Evolutionary conservation across 2,888 invertebrate species (phyloP).

Genomic region (Rhimphoctona megacephalus): DNA sequence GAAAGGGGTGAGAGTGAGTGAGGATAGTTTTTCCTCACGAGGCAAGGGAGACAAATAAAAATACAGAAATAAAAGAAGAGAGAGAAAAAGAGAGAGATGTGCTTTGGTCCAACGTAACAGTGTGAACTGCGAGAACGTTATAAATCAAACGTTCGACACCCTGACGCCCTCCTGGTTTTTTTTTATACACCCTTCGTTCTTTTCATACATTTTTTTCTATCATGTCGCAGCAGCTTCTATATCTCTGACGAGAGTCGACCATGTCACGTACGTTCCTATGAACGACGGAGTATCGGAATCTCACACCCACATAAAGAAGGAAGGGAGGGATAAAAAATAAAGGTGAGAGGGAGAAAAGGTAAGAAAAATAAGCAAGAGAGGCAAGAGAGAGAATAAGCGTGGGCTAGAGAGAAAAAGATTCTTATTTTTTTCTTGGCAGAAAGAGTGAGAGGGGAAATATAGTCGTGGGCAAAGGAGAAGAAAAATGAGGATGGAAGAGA

Average conservation of each 20-base stretch:
- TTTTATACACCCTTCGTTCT: constrained; percentile 37
- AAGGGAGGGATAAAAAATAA: too few relatives aligned
- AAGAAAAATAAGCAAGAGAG: constrained; percentile 1
- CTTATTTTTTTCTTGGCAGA: background rate
- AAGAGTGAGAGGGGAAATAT: background rate
- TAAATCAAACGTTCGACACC: constrained; percentile 75
- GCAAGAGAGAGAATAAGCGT: background rate
- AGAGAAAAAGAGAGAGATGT: constrained; percentile 45
- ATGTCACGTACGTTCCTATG: constrained; percentile 66
- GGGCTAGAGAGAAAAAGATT: background rate
- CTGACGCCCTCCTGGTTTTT: constrained; percentile 27
- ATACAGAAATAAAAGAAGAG: background rate
- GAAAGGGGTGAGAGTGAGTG: constrained; percentile 6
- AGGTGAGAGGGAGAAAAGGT: background rate
- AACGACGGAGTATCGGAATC: constrained; percentile 46
- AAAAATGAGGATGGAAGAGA: background rate
- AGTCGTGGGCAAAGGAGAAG: background rate
- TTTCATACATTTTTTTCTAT: constrained; percentile 31
- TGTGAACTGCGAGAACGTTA: constrained; percentile 65
- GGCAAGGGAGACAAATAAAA: constrained; percentile 1
- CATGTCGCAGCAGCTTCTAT: constrained; percentile 58
- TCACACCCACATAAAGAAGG: constrained; percentile 1
- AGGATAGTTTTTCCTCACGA: constrained; percentile 6
- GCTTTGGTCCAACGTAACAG: constrained; percentile 54
- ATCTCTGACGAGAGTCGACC: constrained; percentile 63